phyloP scores from a whole-genome alignment of 2,888 invertebrate genomes.

The Allygus modestus region DNA sequence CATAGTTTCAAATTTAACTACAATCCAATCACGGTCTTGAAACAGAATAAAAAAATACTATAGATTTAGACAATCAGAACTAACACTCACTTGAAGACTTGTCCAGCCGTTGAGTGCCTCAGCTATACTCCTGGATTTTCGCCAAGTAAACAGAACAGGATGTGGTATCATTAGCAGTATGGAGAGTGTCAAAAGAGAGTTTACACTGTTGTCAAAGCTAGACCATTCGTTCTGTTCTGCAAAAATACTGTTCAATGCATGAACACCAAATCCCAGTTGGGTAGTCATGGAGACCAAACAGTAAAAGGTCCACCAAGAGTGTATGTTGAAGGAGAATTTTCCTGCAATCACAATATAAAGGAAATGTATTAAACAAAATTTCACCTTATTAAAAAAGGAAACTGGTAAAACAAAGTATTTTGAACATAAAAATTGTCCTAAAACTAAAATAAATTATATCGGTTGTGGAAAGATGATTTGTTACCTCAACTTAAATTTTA shows the following conservation, averaged over 20 bases:
- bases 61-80: too few relatives aligned
- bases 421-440: too few relatives aligned
- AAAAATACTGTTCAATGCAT: too few relatives aligned
- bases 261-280: background rate
- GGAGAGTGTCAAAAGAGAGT: background rate
- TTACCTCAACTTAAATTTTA: too few relatives aligned
- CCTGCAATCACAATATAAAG: conserved; percentile 1
- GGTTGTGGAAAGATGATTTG: too few relatives aligned
- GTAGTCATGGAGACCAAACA: background rate
- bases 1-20: too few relatives aligned
- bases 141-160: background rate
- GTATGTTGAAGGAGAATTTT: background rate
- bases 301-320: background rate
- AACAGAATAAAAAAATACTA: too few relatives aligned
- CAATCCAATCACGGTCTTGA: too few relatives aligned
- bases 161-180: background rate
- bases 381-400: too few relatives aligned
- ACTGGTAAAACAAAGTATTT: too few relatives aligned
- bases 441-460: too few relatives aligned
- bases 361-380: background rate
- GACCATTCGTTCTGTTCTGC: background rate
- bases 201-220: background rate
- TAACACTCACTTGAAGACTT: background rate
- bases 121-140: background rate
- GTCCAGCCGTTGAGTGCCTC: background rate